Base-by-base conservation (phyloP, 2,797 vertebrate species). In the Labeo calbasu region DNA sequence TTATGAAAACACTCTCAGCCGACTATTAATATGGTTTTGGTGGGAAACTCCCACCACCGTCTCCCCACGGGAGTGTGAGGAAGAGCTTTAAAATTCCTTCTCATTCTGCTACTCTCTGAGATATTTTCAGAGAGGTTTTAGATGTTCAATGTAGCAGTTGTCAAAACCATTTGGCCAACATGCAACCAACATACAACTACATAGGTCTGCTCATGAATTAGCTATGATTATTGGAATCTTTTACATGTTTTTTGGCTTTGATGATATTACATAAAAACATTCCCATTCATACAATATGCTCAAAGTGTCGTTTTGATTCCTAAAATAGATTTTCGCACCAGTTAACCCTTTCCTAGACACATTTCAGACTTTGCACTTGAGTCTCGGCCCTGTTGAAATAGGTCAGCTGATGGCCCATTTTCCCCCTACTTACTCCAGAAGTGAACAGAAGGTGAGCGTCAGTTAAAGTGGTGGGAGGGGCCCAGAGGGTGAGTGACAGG, bases 401-500 rank as follows among this genome's bases (percentile, higher is more conserved):
- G 94, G 94, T 94, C 93, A 93, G 90, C 88, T 86, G 86, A 87
- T 91, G 92, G 88, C 92, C 93, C 87, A 89, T 90, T 93, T 94
- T 86, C 65, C 51, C 76, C 61, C 21, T 66, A 14, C 70, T 85
- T 36, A 51, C 88, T 92, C 77, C 85, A 72, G 87, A 85, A 90
- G 89, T 89, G 93, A 94, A 93, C 94, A 95, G 93, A 94, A 94
- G 94, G 94, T 93, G 93, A 92, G 92, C 76, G 90, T 94, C 94
- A 94, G 90, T 93, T 91, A 91, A 90, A 89, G 90, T 68, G 76
- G 90, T 90, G 87, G 91, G 90, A 91, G 90, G 90, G 61, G 82
- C 57, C 51, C n/a, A 25, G 69, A 28, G 85, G 78, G 84, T 70
- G 48, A 90, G 61, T 84, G 89, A 84, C 88, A 88, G 87, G 89